Conservation (phyloP, 2,113 vertebrate species). For the Willisornis vidua region DNA sequence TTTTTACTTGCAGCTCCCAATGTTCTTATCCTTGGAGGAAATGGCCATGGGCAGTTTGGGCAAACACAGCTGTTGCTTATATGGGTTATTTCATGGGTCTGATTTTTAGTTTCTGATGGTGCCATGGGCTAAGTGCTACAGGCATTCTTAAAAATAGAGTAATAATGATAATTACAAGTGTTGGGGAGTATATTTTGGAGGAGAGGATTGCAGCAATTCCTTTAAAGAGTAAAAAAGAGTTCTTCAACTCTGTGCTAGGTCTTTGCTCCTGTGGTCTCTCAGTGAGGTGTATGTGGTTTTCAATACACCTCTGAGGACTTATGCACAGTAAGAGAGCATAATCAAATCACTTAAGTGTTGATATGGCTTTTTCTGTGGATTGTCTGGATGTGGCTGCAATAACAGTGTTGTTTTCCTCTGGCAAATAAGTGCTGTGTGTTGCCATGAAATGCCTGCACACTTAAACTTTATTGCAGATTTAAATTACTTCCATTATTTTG, state of each 20-base stretch:
- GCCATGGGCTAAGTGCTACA: background rate
- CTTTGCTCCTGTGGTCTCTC: slow-evolving; percentile 28
- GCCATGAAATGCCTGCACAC: slow-evolving; percentile 50
- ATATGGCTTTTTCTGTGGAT: slow-evolving; percentile 59
- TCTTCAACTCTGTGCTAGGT: slow-evolving; percentile 10
- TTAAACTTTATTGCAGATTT: slow-evolving; percentile 72
- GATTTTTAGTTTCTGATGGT: background rate
- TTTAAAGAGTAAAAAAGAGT: background rate
- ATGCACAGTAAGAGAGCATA: background rate
- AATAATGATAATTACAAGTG: background rate
- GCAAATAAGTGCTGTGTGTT: slow-evolving; percentile 57
- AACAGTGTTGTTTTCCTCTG: slow-evolving; percentile 40
- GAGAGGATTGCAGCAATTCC: background rate
- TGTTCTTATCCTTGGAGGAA: background rate
- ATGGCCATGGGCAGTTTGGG: background rate
- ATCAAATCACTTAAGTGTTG: slow-evolving; percentile 65
- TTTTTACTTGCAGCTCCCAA: background rate
- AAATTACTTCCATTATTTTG: slow-evolving; percentile 73
- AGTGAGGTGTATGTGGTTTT: slow-evolving; percentile 41
- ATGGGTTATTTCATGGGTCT: background rate
- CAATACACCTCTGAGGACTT: slow-evolving; percentile 51
- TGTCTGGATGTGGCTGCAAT: slow-evolving; percentile 58
- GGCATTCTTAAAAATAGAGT: background rate
- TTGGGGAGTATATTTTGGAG: background rate
- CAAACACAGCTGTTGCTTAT: background rate